These are phyloP conservation scores for Iguana delicatissima DNA, from an alignment of 2,797 vertebrate species.

Conservation along the genomic window DNA sequence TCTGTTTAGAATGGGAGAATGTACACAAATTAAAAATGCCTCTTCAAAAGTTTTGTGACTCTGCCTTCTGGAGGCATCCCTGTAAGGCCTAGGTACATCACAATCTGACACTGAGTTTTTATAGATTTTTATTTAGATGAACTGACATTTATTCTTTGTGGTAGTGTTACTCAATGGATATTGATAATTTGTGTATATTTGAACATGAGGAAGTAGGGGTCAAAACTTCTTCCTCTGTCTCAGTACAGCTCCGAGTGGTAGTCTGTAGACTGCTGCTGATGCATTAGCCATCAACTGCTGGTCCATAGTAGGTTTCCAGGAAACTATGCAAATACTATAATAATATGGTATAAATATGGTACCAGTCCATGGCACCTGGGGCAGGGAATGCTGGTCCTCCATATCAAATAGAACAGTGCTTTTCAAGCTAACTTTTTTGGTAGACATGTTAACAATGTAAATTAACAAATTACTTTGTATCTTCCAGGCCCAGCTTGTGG, in stretches of 20 bases:
- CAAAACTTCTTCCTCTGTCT: background rate
- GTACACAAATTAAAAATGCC: background rate
- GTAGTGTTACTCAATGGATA: background rate
- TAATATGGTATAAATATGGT: too few species aligned
- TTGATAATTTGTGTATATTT: background rate
- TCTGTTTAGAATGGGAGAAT: background rate
- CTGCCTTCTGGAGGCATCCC: background rate
- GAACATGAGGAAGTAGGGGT: background rate
- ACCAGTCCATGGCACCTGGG: too few species aligned
- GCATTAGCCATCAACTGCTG: too few species aligned
- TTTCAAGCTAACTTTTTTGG: background rate
- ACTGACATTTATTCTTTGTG: background rate
- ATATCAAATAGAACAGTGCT: too few species aligned
- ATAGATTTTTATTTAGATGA: background rate
- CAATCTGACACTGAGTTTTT: background rate
- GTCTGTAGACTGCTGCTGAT: too few species aligned
- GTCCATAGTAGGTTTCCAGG: too few species aligned
- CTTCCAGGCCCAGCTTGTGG: conserved; percentile 93
- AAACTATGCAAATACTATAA: too few species aligned
- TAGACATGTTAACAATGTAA: conserved; percentile 12
- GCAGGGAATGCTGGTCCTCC: too few species aligned
- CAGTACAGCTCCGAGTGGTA: too few species aligned
- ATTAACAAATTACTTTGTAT: conserved; percentile 15
- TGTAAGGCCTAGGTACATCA: background rate
- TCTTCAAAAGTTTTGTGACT: background rate